Conservation (phyloP, 2,797 vertebrate species). For the Mormyrops boulengeri region DNA sequence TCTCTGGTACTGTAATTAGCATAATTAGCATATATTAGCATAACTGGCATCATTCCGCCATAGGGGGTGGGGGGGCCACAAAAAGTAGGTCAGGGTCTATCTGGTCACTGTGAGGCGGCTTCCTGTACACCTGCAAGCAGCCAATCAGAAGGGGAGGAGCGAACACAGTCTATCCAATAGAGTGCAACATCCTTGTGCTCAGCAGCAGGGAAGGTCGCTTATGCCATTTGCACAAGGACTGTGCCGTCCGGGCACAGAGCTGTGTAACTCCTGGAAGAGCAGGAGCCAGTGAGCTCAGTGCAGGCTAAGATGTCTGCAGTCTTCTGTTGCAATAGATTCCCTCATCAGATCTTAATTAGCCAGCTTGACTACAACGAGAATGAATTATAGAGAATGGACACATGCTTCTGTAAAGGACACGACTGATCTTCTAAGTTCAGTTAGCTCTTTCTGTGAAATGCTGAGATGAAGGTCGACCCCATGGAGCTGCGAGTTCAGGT, state of each 20-base stretch:
- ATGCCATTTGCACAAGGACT: not conserved
- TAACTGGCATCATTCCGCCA: not conserved
- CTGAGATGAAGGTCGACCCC: not conserved
- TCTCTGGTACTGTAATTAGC: not conserved
- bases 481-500: not conserved
- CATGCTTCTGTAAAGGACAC: not conserved
- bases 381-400: not conserved
- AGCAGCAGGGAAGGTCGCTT: not conserved
- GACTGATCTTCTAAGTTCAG: not conserved
- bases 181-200: not conserved
- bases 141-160: not conserved
- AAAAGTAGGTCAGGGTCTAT: slow-evolving; percentile 6
- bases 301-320: not conserved
- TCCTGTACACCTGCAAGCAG: not conserved
- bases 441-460: not conserved
- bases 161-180: not conserved
- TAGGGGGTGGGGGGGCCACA: not conserved
- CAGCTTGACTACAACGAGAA: not conserved
- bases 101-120: not conserved
- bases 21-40: not conserved
- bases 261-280: not conserved
- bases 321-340: not conserved
- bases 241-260: not conserved
- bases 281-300: not conserved
- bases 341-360: not conserved